phyloP scores from a whole-genome alignment of 2,797 vertebrate genomes.

The Eremophila alpestris region DNA sequence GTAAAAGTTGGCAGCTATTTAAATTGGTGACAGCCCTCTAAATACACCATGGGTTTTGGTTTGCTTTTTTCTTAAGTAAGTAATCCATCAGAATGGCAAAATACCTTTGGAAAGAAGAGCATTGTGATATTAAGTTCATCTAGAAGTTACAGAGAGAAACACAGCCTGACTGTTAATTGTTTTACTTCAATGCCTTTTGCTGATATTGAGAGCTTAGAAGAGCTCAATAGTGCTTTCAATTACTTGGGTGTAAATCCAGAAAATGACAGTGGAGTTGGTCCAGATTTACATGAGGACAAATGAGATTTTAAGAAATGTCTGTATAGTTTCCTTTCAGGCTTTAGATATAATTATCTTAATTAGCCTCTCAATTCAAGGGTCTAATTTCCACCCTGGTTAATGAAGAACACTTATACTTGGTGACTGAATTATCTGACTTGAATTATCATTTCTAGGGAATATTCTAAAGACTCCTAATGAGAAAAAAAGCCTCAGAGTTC shows the following conservation, averaged over 20 bases:
- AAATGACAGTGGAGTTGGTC: slow-evolving; percentile 1
- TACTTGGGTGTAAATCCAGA: slow-evolving; percentile 27
- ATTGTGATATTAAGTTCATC: not conserved
- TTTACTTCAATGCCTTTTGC: slow-evolving; percentile 17
- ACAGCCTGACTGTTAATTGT: not conserved
- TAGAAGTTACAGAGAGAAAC: not conserved
- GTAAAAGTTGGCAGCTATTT: not conserved
- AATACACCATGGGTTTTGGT: not conserved
- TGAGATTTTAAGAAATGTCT: slow-evolving; percentile 38
- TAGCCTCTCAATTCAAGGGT: slow-evolving; percentile 49
- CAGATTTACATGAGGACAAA: slow-evolving; percentile 42
- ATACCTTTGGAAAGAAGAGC: not conserved
- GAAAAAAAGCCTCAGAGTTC: slow-evolving; percentile 1
- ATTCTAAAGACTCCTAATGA: slow-evolving; percentile 33
- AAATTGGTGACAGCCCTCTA: not conserved
- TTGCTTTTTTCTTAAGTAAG: not conserved
- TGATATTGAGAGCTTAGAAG: not conserved
- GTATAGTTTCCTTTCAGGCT: slow-evolving; percentile 30
- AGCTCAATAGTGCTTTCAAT: not conserved
- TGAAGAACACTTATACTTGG: slow-evolving; percentile 26
- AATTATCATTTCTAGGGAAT: not conserved
- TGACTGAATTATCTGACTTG: slow-evolving; percentile 28
- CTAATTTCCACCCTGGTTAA: slow-evolving; percentile 17
- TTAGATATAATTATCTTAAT: slow-evolving; percentile 56
- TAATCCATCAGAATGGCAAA: not conserved